Base-by-base conservation (phyloP, 2,113 vertebrate genomes). In the Peromyscus leucopus region DNA sequence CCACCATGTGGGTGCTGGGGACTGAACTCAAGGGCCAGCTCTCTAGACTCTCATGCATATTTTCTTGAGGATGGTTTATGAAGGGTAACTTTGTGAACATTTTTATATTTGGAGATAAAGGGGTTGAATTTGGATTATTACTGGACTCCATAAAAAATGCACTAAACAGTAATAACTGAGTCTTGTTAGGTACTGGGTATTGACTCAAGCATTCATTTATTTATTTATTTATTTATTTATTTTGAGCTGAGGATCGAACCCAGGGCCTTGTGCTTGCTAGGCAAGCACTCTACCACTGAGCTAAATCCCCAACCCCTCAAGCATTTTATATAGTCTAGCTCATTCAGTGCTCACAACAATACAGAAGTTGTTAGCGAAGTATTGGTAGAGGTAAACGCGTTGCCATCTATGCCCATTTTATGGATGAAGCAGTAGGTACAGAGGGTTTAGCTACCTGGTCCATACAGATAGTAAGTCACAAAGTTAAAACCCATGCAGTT, bases 71-170 rank as follows among this genome's bases (percentile, higher is more conserved):
- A 12, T 71, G 91, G 87, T 76, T 75, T 90, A 57, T 51, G 28
- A 87, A 71, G 36, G n/a, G 36, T 84, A 97, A 92, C 28, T 79
- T n/a, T 90, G 26, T 69, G 48, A 92, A 16, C 79, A 33, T 78
- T 69, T 92, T 75, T 92, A 22, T 55, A 89, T 67, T 63, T 95
- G 39, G 48, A 94, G 61, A 87, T 69, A 74, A 89, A 22, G n/a
- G 17, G 59, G 36, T 39, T 76, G 19, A 39, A 22, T 16, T 75
- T 95, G 72, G 26, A 74, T 91, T 96, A 82, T 19, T 67, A 78
- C n/a, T 46, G 33, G 8, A 93, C 86, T n/a, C 65, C 91, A 39
- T 76, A 96, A 90, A 94, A 85, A 85, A 90, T 33, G 39, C 9
- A 6, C 48, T 74, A 36, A 90, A 75, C 22, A 13, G 46, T 61